Evolutionary conservation across 2,113 vertebrate species (phyloP).

Genomic region (Nothoprocta perdicaria): DNA sequence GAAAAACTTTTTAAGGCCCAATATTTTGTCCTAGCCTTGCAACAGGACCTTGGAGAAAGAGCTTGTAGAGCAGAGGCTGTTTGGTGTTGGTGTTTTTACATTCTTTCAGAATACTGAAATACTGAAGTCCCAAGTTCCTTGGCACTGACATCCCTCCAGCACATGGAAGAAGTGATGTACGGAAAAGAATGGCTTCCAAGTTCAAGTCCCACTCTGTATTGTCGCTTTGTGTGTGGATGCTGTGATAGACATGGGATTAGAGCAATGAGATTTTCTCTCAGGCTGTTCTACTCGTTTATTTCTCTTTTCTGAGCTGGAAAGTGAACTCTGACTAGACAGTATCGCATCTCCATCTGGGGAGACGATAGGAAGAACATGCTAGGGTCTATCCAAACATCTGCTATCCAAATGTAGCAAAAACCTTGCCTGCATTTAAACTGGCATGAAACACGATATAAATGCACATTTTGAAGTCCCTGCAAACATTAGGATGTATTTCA

Average conservation of each 20-base stretch:
- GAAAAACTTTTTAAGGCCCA: background rate
- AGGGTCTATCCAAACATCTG: background rate
- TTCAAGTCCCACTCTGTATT: background rate
- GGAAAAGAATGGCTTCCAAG: too few species aligned
- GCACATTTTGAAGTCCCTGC: too few species aligned
- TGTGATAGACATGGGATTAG: background rate
- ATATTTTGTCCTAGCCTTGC: background rate
- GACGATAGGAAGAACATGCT: background rate
- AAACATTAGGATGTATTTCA: background rate
- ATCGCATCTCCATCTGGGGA: background rate
- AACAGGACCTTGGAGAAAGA: background rate
- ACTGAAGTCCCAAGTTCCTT: background rate
- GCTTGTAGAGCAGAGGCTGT: background rate
- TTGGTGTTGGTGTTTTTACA: background rate
- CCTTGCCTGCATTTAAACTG: background rate
- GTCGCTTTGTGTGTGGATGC: background rate
- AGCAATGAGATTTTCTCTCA: too few species aligned
- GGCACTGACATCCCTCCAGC: background rate
- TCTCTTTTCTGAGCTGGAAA: too few species aligned
- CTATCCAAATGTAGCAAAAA: background rate
- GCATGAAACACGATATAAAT: background rate
- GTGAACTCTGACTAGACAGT: background rate
- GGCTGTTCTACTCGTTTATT: background rate
- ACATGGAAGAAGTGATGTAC: background rate
- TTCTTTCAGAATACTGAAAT: too few species aligned